Evolutionary conservation across 2,888 invertebrate species (phyloP), one percentile per base, ranked within the genome.

Genomic region (Drosophila algonquin): DNA sequence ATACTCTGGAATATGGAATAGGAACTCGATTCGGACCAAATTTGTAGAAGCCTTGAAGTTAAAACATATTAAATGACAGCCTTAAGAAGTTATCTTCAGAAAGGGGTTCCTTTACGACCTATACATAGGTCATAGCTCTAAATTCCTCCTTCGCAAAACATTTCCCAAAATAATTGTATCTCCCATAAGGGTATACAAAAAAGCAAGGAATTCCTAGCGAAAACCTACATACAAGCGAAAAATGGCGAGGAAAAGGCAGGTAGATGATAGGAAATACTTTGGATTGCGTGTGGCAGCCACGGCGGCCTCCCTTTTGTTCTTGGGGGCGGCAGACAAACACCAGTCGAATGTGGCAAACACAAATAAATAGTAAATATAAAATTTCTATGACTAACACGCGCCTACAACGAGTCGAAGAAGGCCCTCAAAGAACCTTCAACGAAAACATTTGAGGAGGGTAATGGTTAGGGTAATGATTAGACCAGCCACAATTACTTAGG

Each of bases 301-400:
- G 53, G 46, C 57, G 32, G 46, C 56, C 56, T 58, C n/a, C n/a
- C 8, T 44, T 50, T 56, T 61, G 50, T 32, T 46, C 18, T 24
- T 53, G 16, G 27, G 18, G 14, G 16, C 9, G 57, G 60, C 80
- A 77, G 80, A 79, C 86, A 82, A 82, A 82, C 82, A 83, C 74
- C 44, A 56, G 47, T 35, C 77, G 40, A 53, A 82, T 85, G 87
- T 87, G 87, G 73, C 82, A 81, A 76, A 87, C 84, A 73, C 76
- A 72, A 84, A 79, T 75, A 81, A 75, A 81, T 75, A 75, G 70
- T 65, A 68, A 87, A 79, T 69, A 76, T 63, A 68, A 75, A 74
- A 73, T 53, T 63, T 61, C 86, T 64, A 85, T 88, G 82, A 86
- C 82, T 77, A 83, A 85, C 83, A 81, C 86, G 82, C 77, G 79